Evolutionary conservation across 2,113 vertebrate genomes (phyloP).

Genomic region (Heliornis fulica): DNA sequence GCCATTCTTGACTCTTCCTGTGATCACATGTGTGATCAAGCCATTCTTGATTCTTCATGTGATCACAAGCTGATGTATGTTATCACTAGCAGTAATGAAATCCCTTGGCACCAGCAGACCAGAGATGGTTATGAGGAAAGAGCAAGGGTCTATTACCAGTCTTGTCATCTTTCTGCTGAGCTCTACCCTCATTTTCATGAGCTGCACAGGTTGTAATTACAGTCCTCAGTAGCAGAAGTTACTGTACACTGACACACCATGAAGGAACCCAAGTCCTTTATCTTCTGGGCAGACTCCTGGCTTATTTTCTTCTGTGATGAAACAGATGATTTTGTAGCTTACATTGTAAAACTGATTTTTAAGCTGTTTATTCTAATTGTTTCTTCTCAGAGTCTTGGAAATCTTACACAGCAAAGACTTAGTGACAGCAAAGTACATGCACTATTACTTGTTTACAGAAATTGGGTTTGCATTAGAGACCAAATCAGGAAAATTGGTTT

Average conservation of each 20-base stretch:
- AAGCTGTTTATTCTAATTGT: neutral
- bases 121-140: neutral
- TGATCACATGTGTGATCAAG: neutral
- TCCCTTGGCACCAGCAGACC: neutral
- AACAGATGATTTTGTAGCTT: neutral
- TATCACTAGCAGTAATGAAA: neutral
- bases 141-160: neutral
- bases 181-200: neutral
- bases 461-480: neutral
- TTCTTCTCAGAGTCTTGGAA: neutral
- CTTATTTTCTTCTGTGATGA: neutral
- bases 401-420: neutral
- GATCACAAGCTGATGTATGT: neutral
- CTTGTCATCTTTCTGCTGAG: neutral
- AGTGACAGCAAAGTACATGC: rapidly evolving
- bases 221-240: neutral
- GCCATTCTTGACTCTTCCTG: neutral
- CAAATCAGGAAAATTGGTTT: neutral
- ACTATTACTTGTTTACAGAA: neutral
- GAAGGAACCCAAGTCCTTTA: neutral
- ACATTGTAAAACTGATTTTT: neutral
- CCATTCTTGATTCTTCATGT: neutral
- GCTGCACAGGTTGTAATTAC: neutral
- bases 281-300: neutral
- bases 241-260: neutral